Percentiles rank a stretch among this genome's conserved stretches.
Evolutionary conservation across 2,113 vertebrate species (phyloP).

Genomic region (Hemicordylus capensis): DNA sequence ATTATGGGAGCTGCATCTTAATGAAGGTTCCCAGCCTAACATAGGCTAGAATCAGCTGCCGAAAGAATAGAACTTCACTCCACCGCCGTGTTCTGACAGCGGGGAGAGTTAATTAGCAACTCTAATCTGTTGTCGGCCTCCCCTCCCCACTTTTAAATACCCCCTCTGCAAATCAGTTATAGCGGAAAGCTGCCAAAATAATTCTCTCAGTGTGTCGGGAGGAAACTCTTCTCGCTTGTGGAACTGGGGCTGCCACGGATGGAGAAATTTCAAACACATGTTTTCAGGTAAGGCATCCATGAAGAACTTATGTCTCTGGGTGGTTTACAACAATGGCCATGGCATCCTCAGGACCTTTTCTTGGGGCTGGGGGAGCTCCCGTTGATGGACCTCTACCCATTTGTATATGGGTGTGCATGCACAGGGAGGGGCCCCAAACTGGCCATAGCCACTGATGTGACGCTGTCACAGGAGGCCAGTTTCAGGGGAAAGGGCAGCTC

Average conservation of each 20-base stretch:
- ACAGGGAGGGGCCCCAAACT: too few relatives aligned
- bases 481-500: too few relatives aligned
- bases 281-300: too few relatives aligned
- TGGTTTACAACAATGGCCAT: too few relatives aligned
- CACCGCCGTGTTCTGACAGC: slow-evolving; percentile 29
- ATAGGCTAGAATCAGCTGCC: neutral
- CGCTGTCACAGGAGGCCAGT: too few relatives aligned
- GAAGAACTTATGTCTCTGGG: too few relatives aligned
- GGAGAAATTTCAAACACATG: neutral
- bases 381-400: too few relatives aligned
- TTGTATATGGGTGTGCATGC: too few relatives aligned
- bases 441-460: too few relatives aligned
- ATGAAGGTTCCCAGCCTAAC: neutral
- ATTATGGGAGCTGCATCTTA: neutral
- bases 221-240: neutral
- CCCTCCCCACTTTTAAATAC: neutral
- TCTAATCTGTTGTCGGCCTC: neutral
- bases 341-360: too few relatives aligned
- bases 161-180: neutral
- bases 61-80: neutral
- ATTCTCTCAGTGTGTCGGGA: neutral
- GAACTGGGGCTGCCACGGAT: neutral
- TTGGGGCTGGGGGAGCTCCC: too few relatives aligned
- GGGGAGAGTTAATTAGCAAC: slow-evolving; percentile 29
- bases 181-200: neutral